Evolutionary conservation across 1,140 invertebrate genomes (phyloP).

Genomic region (Eufriesea mexicana): DNA sequence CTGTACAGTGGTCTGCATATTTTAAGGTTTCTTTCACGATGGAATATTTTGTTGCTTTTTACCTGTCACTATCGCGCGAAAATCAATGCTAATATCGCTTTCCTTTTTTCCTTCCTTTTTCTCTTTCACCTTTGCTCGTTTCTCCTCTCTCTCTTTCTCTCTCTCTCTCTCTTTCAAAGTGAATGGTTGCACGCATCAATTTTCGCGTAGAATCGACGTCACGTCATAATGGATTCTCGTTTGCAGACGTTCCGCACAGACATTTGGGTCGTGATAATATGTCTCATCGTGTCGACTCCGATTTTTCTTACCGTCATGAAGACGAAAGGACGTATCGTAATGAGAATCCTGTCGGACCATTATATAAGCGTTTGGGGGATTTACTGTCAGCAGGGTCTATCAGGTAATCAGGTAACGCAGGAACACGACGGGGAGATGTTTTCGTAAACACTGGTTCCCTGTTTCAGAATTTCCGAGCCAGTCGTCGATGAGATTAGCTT

Average conservation of each 20-base stretch:
- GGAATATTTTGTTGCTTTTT: not conserved
- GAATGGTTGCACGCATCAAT: not conserved
- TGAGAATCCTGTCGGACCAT: conserved; percentile 13
- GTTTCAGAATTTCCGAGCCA: conserved; percentile 61
- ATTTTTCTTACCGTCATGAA: conserved; percentile 66
- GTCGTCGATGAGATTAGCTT: conserved; percentile 64
- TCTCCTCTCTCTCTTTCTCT: no score
- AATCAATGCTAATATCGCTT: not conserved
- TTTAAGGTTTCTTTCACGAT: conserved; percentile 58
- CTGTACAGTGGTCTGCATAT: conserved; percentile 69
- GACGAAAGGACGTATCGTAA: conserved; percentile 16
- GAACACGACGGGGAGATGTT: not conserved
- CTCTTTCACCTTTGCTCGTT: no score
- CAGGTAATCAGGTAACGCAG: conserved; percentile 52
- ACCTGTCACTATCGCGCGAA: not conserved
- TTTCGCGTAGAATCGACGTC: not conserved
- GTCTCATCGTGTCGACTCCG: conserved; percentile 51
- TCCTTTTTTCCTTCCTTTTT: no score
- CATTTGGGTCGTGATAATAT: conserved; percentile 63
- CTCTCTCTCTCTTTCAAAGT: not conserved
- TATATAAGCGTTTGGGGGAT: conserved; percentile 46
- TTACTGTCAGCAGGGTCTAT: conserved; percentile 65
- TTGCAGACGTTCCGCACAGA: conserved; percentile 55
- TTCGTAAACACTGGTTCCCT: not conserved
- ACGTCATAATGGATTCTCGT: not conserved